Base-by-base conservation (phyloP, 2,113 vertebrate species). In the Anoplopoma fimbria region DNA sequence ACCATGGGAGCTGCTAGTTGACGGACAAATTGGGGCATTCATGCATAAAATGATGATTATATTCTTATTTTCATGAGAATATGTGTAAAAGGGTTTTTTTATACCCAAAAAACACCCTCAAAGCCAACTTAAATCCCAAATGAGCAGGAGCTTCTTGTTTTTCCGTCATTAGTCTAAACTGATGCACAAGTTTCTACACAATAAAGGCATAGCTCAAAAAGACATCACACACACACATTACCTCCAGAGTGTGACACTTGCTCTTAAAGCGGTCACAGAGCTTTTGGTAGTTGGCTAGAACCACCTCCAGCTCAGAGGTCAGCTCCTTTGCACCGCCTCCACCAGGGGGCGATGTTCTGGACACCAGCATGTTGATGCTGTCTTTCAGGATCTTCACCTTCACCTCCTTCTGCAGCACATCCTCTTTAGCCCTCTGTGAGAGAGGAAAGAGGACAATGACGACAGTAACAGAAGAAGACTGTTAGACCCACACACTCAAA, bases 351-450 rank as follows among this genome's bases (percentile, higher is more conserved):
- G 91, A 90, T 69, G 70, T 85, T 74, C 95, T 96, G 75, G 93
- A 81, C 67, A 96, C 97, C 89, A 99, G 75, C 82, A 96, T 84
- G 88, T 96, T 97, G 90, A 99, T 99, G 87, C 92, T 99, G 95
- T 99, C 98, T 91, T 97, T 99, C 75, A 99, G 94, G 90, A 99
- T 99, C 95, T 99, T 99, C 92, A 99, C 98, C 62, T 97, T 93
- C 92, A 99, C 98, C 88, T 99, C 98, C 61, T 99, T 99, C 96
- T 99, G 98, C 27, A 98, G 76, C 95, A 99, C 98, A 6, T 99
- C 98, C 95, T 99, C 98, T 93, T 97, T 97, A 0, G 97, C 98
- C 85, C 97, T 97, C 98, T 99, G 93, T 27, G 19, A 25, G 13
- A 76, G 25, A 69, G 36, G 9, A 17, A 33, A 25, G 38, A 53